Percentiles rank a stretch among this genome's conserved stretches.
phyloP scores from a whole-genome alignment of 2,797 vertebrate species.

The Xenops minutus region DNA sequence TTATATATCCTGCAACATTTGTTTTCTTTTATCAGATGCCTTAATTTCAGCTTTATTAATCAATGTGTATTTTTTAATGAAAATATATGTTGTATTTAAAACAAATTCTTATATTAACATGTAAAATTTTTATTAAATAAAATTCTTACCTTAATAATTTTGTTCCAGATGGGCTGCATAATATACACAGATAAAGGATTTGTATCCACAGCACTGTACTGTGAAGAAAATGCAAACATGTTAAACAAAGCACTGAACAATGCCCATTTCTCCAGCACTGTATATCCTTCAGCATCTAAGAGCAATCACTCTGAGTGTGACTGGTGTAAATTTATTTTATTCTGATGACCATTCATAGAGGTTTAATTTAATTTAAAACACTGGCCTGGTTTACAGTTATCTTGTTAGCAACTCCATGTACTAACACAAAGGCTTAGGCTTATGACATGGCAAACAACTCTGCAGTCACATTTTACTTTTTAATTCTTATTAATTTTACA shows the following conservation, averaged over 20 bases:
- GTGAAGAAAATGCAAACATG: background rate
- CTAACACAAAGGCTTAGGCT: background rate
- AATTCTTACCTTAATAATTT: constrained; percentile 71
- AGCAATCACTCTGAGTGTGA: background rate
- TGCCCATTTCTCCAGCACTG: background rate
- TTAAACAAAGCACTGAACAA: constrained; percentile 6
- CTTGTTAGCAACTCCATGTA: background rate
- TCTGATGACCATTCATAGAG: background rate
- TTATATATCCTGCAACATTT: background rate
- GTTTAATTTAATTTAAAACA: background rate
- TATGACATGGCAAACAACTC: background rate
- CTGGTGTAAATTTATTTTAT: background rate
- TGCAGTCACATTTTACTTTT: background rate
- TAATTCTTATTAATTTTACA: background rate
- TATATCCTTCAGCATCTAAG: background rate
- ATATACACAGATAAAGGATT: constrained; percentile 74
- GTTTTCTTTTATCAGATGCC: background rate
- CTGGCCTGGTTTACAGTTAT: background rate
- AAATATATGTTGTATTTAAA: background rate
- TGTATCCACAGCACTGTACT: constrained; percentile 75
- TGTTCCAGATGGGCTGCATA: constrained; percentile 75
- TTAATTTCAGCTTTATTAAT: background rate
- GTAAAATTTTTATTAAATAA: background rate
- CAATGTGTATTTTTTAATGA: background rate
- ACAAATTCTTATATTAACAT: background rate